Evolutionary conservation across 2,113 vertebrate species (phyloP).

Genomic region (Salvator merianae): DNA sequence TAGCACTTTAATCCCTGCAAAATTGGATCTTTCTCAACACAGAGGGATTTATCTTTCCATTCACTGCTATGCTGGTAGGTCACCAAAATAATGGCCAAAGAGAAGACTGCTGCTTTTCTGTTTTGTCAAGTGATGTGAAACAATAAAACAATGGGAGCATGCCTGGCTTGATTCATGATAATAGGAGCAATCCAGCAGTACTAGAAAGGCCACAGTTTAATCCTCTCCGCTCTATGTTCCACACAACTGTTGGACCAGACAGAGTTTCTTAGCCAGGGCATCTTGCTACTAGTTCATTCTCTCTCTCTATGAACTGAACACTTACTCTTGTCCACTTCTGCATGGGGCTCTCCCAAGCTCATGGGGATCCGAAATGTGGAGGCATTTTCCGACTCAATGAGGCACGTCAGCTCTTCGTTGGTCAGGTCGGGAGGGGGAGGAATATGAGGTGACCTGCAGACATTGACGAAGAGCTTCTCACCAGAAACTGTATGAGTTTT

Average conservation of each 20-base stretch:
- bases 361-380: slow-evolving; percentile 87
- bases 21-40: neutral
- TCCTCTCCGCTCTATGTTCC: no score
- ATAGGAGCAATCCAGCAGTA: no score
- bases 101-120: neutral
- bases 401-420: slow-evolving; percentile 79
- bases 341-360: slow-evolving; percentile 89
- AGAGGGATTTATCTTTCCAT: neutral
- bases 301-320: neutral
- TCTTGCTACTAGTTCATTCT: neutral
- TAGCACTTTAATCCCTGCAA: no score
- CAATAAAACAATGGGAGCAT: neutral
- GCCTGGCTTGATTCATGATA: no score
- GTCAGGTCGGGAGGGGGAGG: slow-evolving; percentile 82
- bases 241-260: neutral
- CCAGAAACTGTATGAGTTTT: slow-evolving; percentile 77
- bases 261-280: no score
- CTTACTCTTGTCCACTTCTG: slow-evolving; percentile 87
- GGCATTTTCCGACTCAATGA: slow-evolving; percentile 87
- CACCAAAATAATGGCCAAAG: neutral
- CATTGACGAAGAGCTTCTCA: slow-evolving; percentile 87
- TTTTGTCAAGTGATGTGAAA: no score
- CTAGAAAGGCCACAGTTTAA: no score
- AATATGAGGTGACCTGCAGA: slow-evolving; percentile 85
- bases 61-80: neutral